Evolutionary conservation across 2,113 vertebrate genomes (phyloP).

Genomic region (Sylvia atricapilla): DNA sequence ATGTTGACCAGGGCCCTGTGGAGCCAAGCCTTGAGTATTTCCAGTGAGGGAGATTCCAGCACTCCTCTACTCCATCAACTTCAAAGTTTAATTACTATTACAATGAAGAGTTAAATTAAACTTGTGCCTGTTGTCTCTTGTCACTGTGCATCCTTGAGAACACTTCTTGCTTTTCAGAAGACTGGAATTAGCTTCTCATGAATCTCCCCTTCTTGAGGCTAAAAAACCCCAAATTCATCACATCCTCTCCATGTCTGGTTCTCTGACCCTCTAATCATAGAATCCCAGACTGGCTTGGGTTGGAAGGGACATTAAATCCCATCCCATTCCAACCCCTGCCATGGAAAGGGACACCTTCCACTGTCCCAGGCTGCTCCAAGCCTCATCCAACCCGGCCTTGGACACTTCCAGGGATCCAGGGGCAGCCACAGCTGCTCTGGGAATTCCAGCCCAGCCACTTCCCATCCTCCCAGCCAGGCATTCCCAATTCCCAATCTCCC

Average conservation of each 20-base stretch:
- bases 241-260: background rate
- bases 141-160: background rate
- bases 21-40: background rate
- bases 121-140: background rate
- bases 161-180: background rate
- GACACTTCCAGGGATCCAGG: background rate
- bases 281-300: background rate
- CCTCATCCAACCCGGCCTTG: background rate
- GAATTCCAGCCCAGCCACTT: background rate
- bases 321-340: background rate
- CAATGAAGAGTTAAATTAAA: background rate
- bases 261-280: background rate
- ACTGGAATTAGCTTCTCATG: background rate
- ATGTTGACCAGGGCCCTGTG: accelerated
- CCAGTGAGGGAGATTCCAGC: background rate
- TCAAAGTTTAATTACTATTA: background rate
- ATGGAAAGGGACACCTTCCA: background rate
- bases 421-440: background rate
- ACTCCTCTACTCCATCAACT: background rate
- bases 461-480: background rate
- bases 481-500: background rate
- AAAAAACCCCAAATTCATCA: background rate
- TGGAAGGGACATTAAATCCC: background rate
- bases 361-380: background rate
- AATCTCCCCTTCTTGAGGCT: background rate